phyloP scores from a whole-genome alignment of 1,140 invertebrate genomes.

The Achatina immaculata region DNA sequence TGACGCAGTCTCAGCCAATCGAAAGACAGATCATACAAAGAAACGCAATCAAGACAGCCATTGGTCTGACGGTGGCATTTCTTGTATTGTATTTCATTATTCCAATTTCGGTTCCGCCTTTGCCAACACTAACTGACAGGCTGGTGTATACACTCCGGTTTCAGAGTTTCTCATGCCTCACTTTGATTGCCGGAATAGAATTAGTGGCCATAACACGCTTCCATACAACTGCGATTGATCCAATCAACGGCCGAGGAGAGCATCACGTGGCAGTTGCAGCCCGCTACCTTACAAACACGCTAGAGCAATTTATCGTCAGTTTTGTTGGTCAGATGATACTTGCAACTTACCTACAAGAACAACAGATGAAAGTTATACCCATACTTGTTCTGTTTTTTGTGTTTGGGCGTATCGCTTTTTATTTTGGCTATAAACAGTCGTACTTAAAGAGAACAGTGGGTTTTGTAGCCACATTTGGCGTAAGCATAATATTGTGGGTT shows the following conservation, averaged over 20 bases:
- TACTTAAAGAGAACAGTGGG: slow-evolving; percentile 26
- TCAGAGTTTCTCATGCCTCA: slow-evolving; percentile 26
- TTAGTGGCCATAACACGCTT: slow-evolving; percentile 21
- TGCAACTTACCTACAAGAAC: slow-evolving; percentile 26
- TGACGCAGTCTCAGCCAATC: slow-evolving; percentile 23
- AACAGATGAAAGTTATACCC: slow-evolving; percentile 36
- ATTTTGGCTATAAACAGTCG: slow-evolving; percentile 25
- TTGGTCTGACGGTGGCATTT: background rate
- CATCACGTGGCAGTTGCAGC: slow-evolving; percentile 25
- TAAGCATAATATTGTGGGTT: background rate
- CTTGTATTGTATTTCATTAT: slow-evolving; percentile 4
- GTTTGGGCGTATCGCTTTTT: slow-evolving; percentile 26
- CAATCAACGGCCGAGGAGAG: slow-evolving; percentile 35
- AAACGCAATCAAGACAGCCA: background rate
- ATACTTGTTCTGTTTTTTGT: slow-evolving; percentile 33
- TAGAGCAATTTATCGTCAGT: slow-evolving; percentile 33
- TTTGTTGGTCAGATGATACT: slow-evolving; percentile 31
- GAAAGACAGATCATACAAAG: slow-evolving; percentile 14
- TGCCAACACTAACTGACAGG: slow-evolving; percentile 30
- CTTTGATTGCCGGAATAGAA: slow-evolving; percentile 5
- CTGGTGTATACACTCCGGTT: slow-evolving; percentile 30
- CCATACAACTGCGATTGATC: slow-evolving; percentile 33
- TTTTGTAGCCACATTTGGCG: background rate
- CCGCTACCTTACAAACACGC: slow-evolving; percentile 21
- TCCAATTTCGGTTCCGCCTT: slow-evolving; percentile 24